Evolutionary conservation across 2,888 invertebrate species (phyloP), one percentile per base, ranked within the genome.

Genomic region (Pasiphila rectangulata): DNA sequence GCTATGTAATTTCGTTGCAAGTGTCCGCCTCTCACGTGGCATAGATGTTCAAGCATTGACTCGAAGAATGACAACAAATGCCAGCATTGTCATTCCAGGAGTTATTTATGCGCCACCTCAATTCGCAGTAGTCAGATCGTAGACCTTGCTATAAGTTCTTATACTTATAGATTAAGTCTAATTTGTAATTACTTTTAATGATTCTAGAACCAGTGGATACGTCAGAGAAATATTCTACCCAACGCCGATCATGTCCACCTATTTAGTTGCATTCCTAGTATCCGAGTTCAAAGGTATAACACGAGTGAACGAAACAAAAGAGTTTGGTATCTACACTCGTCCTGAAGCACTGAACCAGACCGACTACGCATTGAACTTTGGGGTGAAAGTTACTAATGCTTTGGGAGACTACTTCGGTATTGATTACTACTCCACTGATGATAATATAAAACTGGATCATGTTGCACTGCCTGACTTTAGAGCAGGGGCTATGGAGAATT

Each of bases 401-500:
- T 70, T 94, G 35, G 78, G 90, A 10, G 69, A 82, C 0, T 95
- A 92, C 61, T 93, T 93, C 39, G 87, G 72, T 0, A 67, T 90
- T n/a, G 63, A 84, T 4, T 92, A 91, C 59, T 90, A 90, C 47
- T 65, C 69, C 0, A 75, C 83, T 3, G 69, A 92, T 51, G 90
- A 88, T 1, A 83, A 94, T 46, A 85, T 92, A 3, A 96, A 96
- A 72, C 90, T 96, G 75, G 94, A 96, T 67, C 92, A 96, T 67
- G 92, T 96, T n/a, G 96, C 95, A 1, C 90, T 97, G 48, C 93
- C 95, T 0, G 95, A 96, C 71, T 96, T 96, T 72, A 90, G 91
- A 34, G 93, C 94, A 54, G 95, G 95, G 29, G 96, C 96, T 39
- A 96, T 97, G 96, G 96, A 96, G 72, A 97, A 97, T 72, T 97